Evolutionary conservation across 2,797 vertebrate genomes (phyloP), one percentile per base, ranked within the genome.

Genomic region (Smutsia gigantea): DNA sequence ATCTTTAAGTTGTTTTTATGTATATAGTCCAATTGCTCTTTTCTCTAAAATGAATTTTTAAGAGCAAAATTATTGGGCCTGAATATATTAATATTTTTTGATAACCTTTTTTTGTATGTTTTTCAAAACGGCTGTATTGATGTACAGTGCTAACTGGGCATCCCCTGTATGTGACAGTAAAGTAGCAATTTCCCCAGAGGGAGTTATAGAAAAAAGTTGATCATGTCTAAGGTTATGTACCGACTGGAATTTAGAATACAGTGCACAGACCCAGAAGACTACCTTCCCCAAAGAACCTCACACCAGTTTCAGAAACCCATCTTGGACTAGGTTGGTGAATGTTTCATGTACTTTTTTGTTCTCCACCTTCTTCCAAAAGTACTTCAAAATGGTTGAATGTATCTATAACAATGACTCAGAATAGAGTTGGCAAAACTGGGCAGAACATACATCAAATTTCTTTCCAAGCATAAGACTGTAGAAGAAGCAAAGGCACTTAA

Each of bases 1-100:
- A 66, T 63, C 53, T 93, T 87, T 42, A 57, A 95, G 14, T 46
- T 74, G 10, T 57, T 93, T 77, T 79, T 78, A 23, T 77, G 13
- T 19, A 79, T 87, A 89, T 91, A 89, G 5, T 59, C 4, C 34
- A 92, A 72, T 31, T 61, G 0, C 14, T 78, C 46, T 49, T 92
- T 79, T 51, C n/a, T 84, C 29, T 92, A 53, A 42, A 90, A 81
- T n/a, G 25, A 31, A 49, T 81, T 92, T 88, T 92, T 92, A 96
- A 61, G 14, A 75, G 19, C 1, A 66, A 77, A 75, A 57, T 72
- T 87, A 59, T 49, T 69, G 34, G 34, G n/a, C 68, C 64, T 7
- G 57, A 71, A 74, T 66, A 37, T 84, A n/a, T n/a, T 19, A 42
- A 17, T 49, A 2, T 68, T 66, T 91, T 90, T 84, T 77, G 75